phyloP scores from a whole-genome alignment of 35 echinoderm and acorn worm genomes.

The Antedon bifida region DNA sequence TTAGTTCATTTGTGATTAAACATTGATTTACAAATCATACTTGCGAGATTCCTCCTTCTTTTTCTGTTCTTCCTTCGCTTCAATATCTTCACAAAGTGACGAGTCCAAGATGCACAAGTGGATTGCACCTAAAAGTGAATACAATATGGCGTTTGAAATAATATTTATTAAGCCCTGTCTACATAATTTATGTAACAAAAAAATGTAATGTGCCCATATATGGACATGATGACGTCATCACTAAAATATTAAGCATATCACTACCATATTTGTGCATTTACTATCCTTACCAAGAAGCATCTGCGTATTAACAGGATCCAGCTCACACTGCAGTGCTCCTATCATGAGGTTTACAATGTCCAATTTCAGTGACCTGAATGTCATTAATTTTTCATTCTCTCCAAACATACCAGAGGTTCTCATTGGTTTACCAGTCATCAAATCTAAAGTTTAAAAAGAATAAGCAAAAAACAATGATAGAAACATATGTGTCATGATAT shows the following conservation, averaged over 20 bases:
- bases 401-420: neutral
- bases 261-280: neutral
- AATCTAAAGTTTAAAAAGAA: constrained; percentile 9
- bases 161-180: too few species aligned
- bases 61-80: constrained; percentile 37
- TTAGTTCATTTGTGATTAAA: too few species aligned
- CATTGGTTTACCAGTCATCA: constrained; percentile 18
- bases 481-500: too few species aligned
- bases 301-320: constrained; percentile 77
- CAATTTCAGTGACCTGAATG: constrained; percentile 70
- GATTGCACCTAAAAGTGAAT: constrained; percentile 38
- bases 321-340: constrained; percentile 75
- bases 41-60: constrained; percentile 15
- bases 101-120: constrained; percentile 76
- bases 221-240: too few species aligned
- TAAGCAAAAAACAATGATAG: too few species aligned
- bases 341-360: constrained; percentile 91
- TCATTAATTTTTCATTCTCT: constrained; percentile 25
- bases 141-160: neutral
- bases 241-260: too few species aligned
- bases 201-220: too few species aligned
- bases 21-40: neutral
- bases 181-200: too few species aligned
- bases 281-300: constrained; percentile 77
- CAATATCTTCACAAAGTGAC: constrained; percentile 67